Evolutionary conservation across 2,797 vertebrate genomes (phyloP).

Genomic region (Sebastes trivittatus): DNA sequence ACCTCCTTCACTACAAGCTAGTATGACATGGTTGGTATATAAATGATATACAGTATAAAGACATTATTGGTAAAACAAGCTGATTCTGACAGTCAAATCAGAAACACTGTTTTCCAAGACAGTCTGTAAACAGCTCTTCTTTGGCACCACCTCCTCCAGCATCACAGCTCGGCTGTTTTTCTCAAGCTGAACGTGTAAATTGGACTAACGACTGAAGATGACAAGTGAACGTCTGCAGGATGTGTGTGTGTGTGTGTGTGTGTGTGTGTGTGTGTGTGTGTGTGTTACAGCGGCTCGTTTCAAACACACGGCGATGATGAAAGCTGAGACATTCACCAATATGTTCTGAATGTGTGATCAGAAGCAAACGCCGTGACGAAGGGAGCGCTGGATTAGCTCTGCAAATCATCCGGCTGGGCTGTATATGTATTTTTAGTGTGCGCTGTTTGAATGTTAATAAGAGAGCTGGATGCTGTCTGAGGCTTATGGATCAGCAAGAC

Average conservation of each 20-base stretch:
- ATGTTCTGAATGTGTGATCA: conserved; percentile 38
- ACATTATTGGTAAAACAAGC: neutral
- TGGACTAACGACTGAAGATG: neutral
- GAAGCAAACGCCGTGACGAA: neutral
- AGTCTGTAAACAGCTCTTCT: conserved; percentile 9
- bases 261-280: neutral
- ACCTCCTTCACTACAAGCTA: no score
- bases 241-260: neutral
- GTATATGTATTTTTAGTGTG: neutral
- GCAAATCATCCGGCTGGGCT: neutral
- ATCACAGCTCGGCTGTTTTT: conserved; percentile 27
- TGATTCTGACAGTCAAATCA: neutral
- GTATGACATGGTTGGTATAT: neutral
- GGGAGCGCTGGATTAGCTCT: neutral
- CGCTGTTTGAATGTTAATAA: neutral
- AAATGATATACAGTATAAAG: neutral
- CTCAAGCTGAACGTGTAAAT: conserved; percentile 37
- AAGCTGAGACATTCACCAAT: conserved; percentile 54
- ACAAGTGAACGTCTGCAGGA: neutral
- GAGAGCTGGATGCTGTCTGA: neutral
- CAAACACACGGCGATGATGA: neutral
- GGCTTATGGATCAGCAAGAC: neutral
- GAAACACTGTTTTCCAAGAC: neutral
- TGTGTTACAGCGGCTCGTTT: neutral
- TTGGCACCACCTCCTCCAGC: conserved; percentile 9